Percentiles rank a stretch among this genome's conserved stretches.
Conservation (phyloP, 2,888 invertebrate genomes). For the Synergus umbraculus region DNA sequence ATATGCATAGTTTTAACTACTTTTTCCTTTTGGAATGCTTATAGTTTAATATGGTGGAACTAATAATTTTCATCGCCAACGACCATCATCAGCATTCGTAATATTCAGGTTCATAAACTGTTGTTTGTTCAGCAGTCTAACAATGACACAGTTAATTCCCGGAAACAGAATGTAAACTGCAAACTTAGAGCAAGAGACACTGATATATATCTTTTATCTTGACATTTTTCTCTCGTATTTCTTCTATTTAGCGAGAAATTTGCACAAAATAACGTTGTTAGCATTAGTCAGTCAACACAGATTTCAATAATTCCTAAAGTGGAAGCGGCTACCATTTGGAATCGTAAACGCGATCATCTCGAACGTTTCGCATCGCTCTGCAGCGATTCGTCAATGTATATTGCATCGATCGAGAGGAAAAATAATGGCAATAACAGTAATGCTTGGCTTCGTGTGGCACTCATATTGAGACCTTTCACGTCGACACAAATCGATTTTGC, state of each 20-base stretch:
- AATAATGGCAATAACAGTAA: slow-evolving; percentile 39
- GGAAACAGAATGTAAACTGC: slow-evolving; percentile 1
- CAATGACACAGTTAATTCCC: not conserved
- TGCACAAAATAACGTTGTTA: slow-evolving; percentile 15
- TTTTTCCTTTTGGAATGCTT: too few species aligned
- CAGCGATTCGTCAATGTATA: slow-evolving; percentile 33
- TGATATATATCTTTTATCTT: not conserved
- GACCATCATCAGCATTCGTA: too few species aligned
- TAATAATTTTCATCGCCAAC: too few species aligned
- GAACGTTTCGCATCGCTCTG: not conserved
- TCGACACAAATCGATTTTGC: slow-evolving; percentile 33
- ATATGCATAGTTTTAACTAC: not conserved
- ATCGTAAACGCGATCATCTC: slow-evolving; percentile 15
- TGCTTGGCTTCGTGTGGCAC: slow-evolving; percentile 24
- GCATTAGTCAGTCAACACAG: slow-evolving; percentile 24
- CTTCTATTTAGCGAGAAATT: not conserved
- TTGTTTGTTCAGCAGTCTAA: too few species aligned
- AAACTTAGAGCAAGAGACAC: not conserved
- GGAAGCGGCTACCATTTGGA: slow-evolving; percentile 24
- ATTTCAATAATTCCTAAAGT: slow-evolving; percentile 38
- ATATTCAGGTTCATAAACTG: too few species aligned
- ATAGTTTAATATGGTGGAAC: too few species aligned
- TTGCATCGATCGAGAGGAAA: slow-evolving; percentile 3
- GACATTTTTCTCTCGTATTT: not conserved
- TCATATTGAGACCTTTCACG: slow-evolving; percentile 39